Evolutionary conservation across 2,888 invertebrate species (phyloP), one percentile per base, ranked within the genome.

Genomic region (Argyresthia albistria): DNA sequence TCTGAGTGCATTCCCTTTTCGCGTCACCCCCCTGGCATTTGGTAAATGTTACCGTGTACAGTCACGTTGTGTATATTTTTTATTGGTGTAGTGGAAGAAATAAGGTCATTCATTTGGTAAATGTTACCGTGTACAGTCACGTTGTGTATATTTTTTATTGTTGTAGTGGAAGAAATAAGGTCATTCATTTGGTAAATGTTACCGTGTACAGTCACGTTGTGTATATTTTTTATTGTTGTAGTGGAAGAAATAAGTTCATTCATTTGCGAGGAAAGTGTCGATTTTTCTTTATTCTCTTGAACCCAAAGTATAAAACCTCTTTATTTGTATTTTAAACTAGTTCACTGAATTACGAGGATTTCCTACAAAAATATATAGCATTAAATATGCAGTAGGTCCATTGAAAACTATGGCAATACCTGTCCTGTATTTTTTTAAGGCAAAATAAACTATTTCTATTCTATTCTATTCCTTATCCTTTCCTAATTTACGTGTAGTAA

Each of bases 11-110:
- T 48, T 14, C 48, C 37, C 35, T 48, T 48, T 46, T 48, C 9
- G 48, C 48, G 48, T 11, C 48, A 36, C 14, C n/a, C 14, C 48
- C 48, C 48, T 48, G 48, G 12, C 48, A 48, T 48, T 48, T 37
- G 12, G 8, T 83, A 80, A 79, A 56, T 58, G 56, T 60, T 59
- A 65, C 62, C 60, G 25, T 39, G 65, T 68, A 82, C 81, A 76
- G 79, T 76, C 63, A 65, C 66, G 45, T 45, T 65, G 64, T 58
- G 76, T 83, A 53, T 43, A 12, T 14, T 45, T 14, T 12, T 45
- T 39, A 39, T 39, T 39, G 3, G 3, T 39, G 39, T 39, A 39
- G 39, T 39, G 39, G 39, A 39, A 39, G 25, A 25, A 25, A 4
- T 25, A 25, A 25, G 25, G 25, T 25, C 6, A 25, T 25, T n/a